Conservation (phyloP, 2,113 vertebrate species). For the Hassar affinis region DNA sequence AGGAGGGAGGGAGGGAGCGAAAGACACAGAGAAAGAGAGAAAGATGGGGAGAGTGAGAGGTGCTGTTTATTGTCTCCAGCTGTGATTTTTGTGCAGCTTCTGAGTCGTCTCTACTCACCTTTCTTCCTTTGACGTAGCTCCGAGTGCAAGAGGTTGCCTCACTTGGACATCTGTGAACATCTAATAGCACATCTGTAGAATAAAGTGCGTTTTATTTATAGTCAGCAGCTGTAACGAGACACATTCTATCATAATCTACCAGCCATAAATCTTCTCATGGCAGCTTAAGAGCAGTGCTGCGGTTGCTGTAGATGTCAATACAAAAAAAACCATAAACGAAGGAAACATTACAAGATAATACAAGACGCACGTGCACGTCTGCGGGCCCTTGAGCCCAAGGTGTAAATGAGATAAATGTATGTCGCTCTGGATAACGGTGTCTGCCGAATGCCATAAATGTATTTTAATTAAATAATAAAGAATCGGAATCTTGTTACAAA, state of each 20-base stretch:
- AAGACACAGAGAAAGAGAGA: background rate
- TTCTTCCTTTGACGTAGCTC: constrained; percentile 26
- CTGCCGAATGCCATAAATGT: too few relatives aligned
- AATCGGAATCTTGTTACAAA: too few relatives aligned
- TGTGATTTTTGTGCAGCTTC: constrained; percentile 29
- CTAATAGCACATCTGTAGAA: background rate
- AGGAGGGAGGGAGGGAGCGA: background rate
- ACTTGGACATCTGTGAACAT: background rate
- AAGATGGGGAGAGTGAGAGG: background rate
- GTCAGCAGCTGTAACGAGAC: background rate
- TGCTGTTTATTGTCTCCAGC: constrained; percentile 49
- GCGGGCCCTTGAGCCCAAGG: too few relatives aligned
- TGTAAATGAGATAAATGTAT: too few relatives aligned
- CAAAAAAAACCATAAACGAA: background rate
- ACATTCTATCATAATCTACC: background rate
- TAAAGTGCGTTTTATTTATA: constrained; percentile 21
- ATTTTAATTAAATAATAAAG: too few relatives aligned
- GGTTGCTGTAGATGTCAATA: background rate
- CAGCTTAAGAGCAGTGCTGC: background rate
- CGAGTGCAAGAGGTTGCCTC: background rate
- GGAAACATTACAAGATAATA: background rate
- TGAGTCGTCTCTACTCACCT: constrained; percentile 15
- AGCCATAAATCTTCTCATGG: background rate
- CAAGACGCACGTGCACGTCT: background rate
- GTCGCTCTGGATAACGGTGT: too few relatives aligned